Evolutionary conservation across 1,140 invertebrate species (phyloP), one percentile per base, ranked within the genome.

Genomic region (Araneus ventricosus): DNA sequence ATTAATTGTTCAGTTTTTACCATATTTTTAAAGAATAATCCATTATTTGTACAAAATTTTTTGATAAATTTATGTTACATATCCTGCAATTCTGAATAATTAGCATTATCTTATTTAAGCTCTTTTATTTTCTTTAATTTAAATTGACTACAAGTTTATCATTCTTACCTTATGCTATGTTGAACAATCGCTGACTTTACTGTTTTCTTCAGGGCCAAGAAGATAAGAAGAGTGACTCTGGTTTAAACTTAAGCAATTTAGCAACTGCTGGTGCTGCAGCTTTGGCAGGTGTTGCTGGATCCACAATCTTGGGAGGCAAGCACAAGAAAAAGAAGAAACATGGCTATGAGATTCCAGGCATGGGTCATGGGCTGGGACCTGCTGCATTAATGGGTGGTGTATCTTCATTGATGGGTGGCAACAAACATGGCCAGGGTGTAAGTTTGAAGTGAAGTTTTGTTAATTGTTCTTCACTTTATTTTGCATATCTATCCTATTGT

Each of bases 211-310:
- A 93, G 92, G 86, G 75, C 20, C 92, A 93, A 89, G 86, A 93
- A 67, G 45, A 17, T n/a, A 88, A 93, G 88, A 88, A 93, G 27
- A 88, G 84, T 63, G 79, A 82, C 4, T 75, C 75, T 45, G 89
- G 89, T 5, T 24, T 93, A 30, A 84, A 91, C 59, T 63, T 89
- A 22, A 87, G 86, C 22, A 57, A 75, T 20, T 70, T 93, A 14
- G 79, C 86, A 27, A 75, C 92, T 27, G 70, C 87, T 63, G 92
- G 92, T 61, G 75, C 86, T 20, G 92, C 92, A 82, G 92, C 92
- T 52, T 84, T 93, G 14, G 92, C 92, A 67, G 92, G 92, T 37
- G 86, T 79, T 63, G 87, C 87, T 24, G 92, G 92, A 8, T 88
- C 86, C 41, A 30, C 67, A 27, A n/a, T 93, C 3, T 24, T 93